Percentiles rank a stretch among this genome's conserved stretches.
These are phyloP conservation scores for Sebastes hubbsi DNA, from an alignment of 2,797 vertebrate species.

Conservation along the genomic window DNA sequence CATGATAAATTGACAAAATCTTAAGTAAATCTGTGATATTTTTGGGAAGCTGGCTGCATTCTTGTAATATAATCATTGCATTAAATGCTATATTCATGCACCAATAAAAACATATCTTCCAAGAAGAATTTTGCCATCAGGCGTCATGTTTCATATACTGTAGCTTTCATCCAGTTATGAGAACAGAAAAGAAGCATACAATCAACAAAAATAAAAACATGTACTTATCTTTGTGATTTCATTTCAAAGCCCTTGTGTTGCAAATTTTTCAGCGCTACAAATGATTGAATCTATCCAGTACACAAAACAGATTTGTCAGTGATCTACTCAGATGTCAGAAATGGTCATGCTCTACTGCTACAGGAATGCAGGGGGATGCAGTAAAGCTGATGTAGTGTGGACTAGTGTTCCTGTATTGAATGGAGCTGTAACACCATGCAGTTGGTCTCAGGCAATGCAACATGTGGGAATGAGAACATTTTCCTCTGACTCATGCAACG, in stretches of 20 bases:
- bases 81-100: background rate
- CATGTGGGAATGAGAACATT: conserved; percentile 1
- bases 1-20: no score
- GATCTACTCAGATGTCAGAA: conserved; percentile 26
- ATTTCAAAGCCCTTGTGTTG: conserved; percentile 23
- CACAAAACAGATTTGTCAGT: background rate
- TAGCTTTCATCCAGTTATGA: conserved; percentile 10
- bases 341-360: background rate
- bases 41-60: background rate
- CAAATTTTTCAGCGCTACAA: conserved; percentile 15
- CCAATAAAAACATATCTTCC: background rate
- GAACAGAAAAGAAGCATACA: background rate
- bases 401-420: background rate
- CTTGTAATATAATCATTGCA: background rate
- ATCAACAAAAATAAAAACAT: background rate
- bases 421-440: conserved; percentile 19
- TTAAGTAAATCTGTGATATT: background rate
- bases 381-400: background rate
- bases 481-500: conserved; percentile 12
- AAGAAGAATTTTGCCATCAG: background rate
- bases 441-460: background rate
- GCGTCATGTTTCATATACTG: background rate
- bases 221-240: background rate
- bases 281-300: background rate
- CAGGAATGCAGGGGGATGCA: background rate